Base-by-base conservation (phyloP, 2,888 invertebrate species). In the Smittia sp. region DNA sequence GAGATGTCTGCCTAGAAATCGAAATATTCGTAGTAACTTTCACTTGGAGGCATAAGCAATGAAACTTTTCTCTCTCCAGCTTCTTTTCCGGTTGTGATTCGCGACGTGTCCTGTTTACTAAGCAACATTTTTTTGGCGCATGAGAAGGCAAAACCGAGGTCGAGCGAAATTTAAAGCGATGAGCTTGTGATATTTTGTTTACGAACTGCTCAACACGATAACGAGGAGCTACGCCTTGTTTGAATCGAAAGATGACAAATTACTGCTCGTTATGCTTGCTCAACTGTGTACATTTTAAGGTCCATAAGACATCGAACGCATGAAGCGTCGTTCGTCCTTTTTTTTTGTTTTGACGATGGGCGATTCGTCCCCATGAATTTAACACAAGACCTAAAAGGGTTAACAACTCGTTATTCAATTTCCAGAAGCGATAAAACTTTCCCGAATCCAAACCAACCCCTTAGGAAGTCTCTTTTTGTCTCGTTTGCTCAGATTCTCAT, bases 371-470 rank as follows among this genome's bases (percentile, higher is more conserved):
- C 46, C 2, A n/a, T 11, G 11, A 15, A 46, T 46, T 46, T 58
- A 58, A 18, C 58, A 3, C 15, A 46, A 46, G 32, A 46, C 18
- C 20, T 13, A 58, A 58, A 58, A 58, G 58, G 58, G 58, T 58
- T 58, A 58, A 58, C 58, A 58, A 22, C 18, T 58, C 58, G 58
- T 58, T 22, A 58, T 58, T 58, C 22, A 58, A 58, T 58, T 58
- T 58, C 11, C 58, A 58, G 13, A 18, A 58, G 58, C 58, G 18
- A 58, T 58, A 58, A 58, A 58, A 22, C 58, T 22, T 52, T 58
- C 15, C n/a, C 22, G 58, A 58, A n/a, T 58, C 22, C 22, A 4
- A 15, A 52, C n/a, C 4, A 11, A 52, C 15, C 11, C 52, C 15
- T n/a, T 4, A 52, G 15, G 9, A 52, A n/a, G 7, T n/a, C 22